A percentile compares a stretch with the other conserved stretches of the same genome.
These are phyloP conservation scores for Lochmaea capreae DNA, from an alignment of 2,888 invertebrate species.

Conservation along the genomic window DNA sequence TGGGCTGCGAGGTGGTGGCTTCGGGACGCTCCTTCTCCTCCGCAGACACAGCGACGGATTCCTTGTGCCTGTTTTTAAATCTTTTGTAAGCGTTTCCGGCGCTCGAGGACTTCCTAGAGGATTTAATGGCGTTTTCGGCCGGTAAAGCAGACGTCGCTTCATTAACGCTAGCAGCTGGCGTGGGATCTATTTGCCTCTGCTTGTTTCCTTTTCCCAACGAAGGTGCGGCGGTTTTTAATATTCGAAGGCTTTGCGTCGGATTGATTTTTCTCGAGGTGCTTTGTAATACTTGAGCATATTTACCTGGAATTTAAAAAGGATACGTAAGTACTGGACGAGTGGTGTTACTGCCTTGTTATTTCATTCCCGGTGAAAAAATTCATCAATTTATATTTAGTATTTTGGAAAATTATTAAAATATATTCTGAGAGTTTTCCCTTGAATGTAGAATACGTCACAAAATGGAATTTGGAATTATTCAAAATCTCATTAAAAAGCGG, in stretches of 20 bases:
- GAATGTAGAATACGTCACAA: neutral
- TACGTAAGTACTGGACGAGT: too few species aligned
- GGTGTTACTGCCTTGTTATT: too few species aligned
- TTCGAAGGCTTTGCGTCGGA: conserved; percentile 75
- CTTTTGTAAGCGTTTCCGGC: conserved; percentile 62
- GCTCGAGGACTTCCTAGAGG: conserved; percentile 69
- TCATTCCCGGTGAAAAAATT: too few species aligned
- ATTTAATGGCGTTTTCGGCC: conserved; percentile 67
- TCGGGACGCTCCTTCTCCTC: conserved; percentile 55
- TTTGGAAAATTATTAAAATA: too few species aligned
- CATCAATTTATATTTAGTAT: too few species aligned
- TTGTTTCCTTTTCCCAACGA: conserved; percentile 64
- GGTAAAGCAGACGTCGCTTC: conserved; percentile 69
- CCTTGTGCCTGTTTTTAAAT: conserved; percentile 71
- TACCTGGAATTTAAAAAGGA: conserved; percentile 74
- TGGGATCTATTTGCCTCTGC: conserved; percentile 73
- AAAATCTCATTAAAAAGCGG: conserved; percentile 1
- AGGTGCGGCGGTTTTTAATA: conserved; percentile 82
- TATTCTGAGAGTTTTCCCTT: too few species aligned
- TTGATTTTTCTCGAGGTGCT: conserved; percentile 79
- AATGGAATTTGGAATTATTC: conserved; percentile 4
- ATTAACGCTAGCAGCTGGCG: conserved; percentile 68
- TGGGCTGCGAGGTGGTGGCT: conserved; percentile 45
- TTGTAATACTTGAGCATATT: conserved; percentile 88
- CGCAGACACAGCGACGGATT: conserved; percentile 57